phyloP scores from a whole-genome alignment of 2,888 invertebrate genomes.

The Rotaria magnacalcarata region DNA sequence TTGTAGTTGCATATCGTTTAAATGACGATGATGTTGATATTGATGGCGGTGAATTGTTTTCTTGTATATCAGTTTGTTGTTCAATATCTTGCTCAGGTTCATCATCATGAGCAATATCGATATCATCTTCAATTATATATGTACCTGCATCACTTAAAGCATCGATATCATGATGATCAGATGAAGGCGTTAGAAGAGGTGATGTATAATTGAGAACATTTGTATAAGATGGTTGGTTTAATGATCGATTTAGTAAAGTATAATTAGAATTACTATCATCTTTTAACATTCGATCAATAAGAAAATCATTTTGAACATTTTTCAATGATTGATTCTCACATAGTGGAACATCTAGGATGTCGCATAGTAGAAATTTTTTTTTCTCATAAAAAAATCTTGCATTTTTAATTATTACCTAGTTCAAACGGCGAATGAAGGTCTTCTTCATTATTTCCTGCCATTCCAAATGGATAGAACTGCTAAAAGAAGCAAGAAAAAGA shows the following conservation, averaged over 20 bases:
- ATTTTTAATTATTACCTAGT: not conserved
- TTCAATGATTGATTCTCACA: constrained; percentile 15
- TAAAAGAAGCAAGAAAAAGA: not conserved
- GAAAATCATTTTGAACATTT: constrained; percentile 19
- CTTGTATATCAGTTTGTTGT: not conserved
- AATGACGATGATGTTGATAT: not conserved
- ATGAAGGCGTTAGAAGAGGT: not conserved
- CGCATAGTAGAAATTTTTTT: not conserved
- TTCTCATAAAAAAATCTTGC: not conserved
- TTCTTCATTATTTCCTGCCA: not conserved
- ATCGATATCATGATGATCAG: constrained; percentile 4
- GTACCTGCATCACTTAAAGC: constrained; percentile 35
- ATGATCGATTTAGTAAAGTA: not conserved
- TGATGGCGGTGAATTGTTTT: not conserved
- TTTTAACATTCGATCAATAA: constrained; percentile 34
- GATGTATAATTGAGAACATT: not conserved
- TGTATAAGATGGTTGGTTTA: not conserved
- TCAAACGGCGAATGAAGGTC: constrained; percentile 12
- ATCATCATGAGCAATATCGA: not conserved
- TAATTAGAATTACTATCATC: not conserved
- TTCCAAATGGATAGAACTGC: not conserved
- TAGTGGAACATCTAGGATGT: not conserved
- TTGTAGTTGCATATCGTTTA: constrained; percentile 12
- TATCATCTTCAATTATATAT: constrained; percentile 12
- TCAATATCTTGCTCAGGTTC: constrained; percentile 1